These are phyloP conservation scores for Heliothis virescens DNA, from an alignment of 1,140 invertebrate species.

Conservation along the genomic window DNA sequence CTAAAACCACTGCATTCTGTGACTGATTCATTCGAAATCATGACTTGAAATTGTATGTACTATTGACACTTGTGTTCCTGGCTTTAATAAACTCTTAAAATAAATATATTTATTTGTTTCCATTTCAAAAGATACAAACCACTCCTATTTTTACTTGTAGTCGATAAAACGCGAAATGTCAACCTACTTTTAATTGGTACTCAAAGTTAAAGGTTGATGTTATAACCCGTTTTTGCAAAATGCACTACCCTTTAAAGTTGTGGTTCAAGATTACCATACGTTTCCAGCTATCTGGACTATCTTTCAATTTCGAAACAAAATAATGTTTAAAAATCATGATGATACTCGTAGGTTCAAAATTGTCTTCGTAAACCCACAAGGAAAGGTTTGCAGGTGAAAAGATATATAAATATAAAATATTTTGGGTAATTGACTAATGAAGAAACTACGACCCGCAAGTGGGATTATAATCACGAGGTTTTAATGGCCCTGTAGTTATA, in stretches of 20 bases:
- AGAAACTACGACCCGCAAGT: conserved; percentile 6
- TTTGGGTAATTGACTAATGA: conserved; percentile 5
- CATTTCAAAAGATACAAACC: conserved; percentile 49
- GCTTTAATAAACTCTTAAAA: conserved; percentile 75
- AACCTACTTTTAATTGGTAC: too few relatives aligned
- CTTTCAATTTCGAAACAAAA: too few relatives aligned
- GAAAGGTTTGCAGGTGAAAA: too few relatives aligned
- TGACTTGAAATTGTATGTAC: conserved; percentile 52
- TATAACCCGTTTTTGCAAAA: too few relatives aligned
- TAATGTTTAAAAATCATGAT: too few relatives aligned
- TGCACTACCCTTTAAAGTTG: too few relatives aligned
- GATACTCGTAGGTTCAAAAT: too few relatives aligned
- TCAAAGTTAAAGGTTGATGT: too few relatives aligned
- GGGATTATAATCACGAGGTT: conserved; percentile 4
- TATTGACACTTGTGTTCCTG: conserved; percentile 75
- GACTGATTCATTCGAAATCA: conserved; percentile 22
- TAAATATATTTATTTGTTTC: conserved; percentile 58
- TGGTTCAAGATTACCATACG: too few relatives aligned
- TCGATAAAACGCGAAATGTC: too few relatives aligned
- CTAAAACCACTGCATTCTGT: conserved; percentile 16
- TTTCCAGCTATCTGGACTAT: too few relatives aligned
- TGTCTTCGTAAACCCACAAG: too few relatives aligned
- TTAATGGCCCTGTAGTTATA: conserved; percentile 28
- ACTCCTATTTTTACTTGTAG: not conserved
- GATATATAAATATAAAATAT: conserved; percentile 51